These are phyloP conservation scores for Sarcophilus harrisii DNA, from an alignment of 2,797 vertebrate species.

Conservation along the genomic window DNA sequence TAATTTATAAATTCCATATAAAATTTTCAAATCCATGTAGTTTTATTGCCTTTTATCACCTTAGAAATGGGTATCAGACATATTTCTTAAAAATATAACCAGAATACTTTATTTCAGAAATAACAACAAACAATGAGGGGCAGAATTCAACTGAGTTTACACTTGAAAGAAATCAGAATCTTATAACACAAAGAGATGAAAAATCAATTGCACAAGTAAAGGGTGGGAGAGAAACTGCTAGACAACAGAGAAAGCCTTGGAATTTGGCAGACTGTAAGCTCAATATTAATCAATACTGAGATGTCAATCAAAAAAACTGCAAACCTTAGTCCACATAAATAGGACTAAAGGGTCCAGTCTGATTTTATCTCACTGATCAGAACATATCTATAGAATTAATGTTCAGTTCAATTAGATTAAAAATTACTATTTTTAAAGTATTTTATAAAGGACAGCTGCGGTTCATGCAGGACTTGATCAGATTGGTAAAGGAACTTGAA, in stretches of 20 bases:
- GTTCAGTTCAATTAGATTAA: neutral
- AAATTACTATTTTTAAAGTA: neutral
- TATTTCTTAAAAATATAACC: slow-evolving; percentile 11
- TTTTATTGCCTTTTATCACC: slow-evolving; percentile 29
- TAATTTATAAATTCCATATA: slow-evolving; percentile 14
- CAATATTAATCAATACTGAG: neutral
- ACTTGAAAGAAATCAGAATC: neutral
- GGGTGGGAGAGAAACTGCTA: neutral
- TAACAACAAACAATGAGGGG: neutral
- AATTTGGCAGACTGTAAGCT: neutral
- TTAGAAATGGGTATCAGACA: slow-evolving; percentile 37
- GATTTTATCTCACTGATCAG: neutral
- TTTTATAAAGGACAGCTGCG: neutral
- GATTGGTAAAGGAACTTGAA: neutral
- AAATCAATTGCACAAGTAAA: neutral
- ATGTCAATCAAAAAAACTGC: neutral
- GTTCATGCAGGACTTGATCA: neutral
- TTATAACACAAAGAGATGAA: neutral
- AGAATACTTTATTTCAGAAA: slow-evolving; percentile 22
- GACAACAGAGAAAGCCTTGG: neutral
- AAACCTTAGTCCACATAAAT: neutral
- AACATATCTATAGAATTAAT: neutral
- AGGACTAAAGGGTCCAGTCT: neutral
- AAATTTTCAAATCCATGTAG: neutral
- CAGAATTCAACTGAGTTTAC: slow-evolving; percentile 14